phyloP scores from a whole-genome alignment of 2,113 vertebrate species.

The Pungitius pungitius region DNA sequence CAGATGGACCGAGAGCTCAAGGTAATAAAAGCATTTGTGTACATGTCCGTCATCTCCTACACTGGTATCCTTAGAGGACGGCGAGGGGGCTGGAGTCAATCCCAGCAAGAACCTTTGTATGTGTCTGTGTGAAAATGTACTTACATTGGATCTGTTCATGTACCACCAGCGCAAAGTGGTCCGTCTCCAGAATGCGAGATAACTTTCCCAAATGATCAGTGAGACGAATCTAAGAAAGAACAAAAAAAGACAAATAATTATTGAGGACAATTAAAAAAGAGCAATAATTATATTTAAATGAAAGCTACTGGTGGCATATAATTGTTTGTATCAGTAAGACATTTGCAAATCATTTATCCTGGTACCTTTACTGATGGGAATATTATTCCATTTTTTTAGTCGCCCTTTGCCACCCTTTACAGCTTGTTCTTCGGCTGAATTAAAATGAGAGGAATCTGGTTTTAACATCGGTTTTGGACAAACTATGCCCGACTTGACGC shows the following conservation, averaged over 20 bases:
- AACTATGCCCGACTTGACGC: not conserved
- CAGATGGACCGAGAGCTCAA: not conserved
- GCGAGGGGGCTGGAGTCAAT: too few relatives aligned
- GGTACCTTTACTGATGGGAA: not conserved
- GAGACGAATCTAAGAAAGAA: slow-evolving; percentile 82
- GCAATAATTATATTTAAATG: not conserved
- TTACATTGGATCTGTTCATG: slow-evolving; percentile 96
- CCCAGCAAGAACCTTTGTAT: too few relatives aligned
- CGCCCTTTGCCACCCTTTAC: too few relatives aligned
- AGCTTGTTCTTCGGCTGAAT: not conserved
- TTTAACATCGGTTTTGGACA: not conserved
- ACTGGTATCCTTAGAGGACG: too few relatives aligned
- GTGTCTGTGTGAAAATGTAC: slow-evolving; percentile 51
- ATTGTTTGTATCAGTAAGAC: too few relatives aligned
- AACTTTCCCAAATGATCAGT: slow-evolving; percentile 89
- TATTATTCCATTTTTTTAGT: too few relatives aligned
- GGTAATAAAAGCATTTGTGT: not conserved
- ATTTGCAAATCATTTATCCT: too few relatives aligned
- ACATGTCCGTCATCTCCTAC: too few relatives aligned
- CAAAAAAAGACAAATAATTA: not conserved
- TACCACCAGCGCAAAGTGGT: slow-evolving; percentile 94
- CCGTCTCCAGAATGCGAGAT: slow-evolving; percentile 90
- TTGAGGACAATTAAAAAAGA: not conserved
- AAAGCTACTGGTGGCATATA: too few relatives aligned
- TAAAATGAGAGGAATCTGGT: not conserved